These are phyloP conservation scores for Aplidium turbinatum DNA, from an alignment of 23 tunicate species.

Conservation along the genomic window DNA sequence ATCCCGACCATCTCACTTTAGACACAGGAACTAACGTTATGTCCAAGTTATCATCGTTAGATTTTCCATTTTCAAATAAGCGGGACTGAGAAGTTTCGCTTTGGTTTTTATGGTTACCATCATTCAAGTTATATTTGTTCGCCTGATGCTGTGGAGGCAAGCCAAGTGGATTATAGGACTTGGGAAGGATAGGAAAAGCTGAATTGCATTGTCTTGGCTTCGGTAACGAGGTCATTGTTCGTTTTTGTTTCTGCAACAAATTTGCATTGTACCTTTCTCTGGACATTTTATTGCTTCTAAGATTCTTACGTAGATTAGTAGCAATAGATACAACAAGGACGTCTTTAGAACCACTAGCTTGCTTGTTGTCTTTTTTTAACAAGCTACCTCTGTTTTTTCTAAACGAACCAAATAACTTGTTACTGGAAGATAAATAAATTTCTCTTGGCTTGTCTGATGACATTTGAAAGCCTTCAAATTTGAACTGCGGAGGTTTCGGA, in stretches of 20 bases:
- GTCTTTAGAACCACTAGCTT: not conserved
- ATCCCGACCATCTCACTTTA: conserved; percentile 52
- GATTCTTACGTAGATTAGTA: not conserved
- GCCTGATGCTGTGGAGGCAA: not conserved
- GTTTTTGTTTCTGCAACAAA: not conserved
- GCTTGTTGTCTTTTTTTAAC: not conserved
- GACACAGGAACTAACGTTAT: conserved; percentile 17
- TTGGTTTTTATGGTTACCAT: not conserved
- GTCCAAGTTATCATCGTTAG: conserved; percentile 4
- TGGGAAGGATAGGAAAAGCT: not conserved
- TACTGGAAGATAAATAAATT: not conserved
- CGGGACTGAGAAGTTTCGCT: too few relatives aligned
- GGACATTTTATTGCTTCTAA: not conserved
- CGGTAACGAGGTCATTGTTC: not conserved
- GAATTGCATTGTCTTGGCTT: not conserved
- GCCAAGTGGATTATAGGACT: not conserved
- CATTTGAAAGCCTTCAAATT: not conserved
- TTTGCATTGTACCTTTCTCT: not conserved
- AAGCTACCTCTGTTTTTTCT: not conserved
- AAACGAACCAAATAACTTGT: not conserved
- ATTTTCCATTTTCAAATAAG: not conserved
- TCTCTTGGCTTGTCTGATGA: too few relatives aligned
- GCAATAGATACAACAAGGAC: not conserved
- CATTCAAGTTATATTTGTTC: not conserved
- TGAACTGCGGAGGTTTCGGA: conserved; percentile 50